phyloP scores from a whole-genome alignment of 2,113 vertebrate genomes.

The Lepisosteus oculatus region DNA sequence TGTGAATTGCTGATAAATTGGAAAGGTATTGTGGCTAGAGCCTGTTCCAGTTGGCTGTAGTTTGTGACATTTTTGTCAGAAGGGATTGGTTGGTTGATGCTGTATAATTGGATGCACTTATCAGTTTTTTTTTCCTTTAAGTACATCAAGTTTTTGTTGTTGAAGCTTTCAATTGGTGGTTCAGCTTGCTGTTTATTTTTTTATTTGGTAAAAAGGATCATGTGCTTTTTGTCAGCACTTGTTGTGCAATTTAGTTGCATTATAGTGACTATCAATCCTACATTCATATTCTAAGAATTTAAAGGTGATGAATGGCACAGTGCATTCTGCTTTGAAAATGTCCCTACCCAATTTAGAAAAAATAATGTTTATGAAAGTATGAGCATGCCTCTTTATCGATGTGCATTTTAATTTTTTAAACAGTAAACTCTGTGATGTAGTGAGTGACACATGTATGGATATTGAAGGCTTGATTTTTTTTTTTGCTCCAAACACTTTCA shows the following conservation, averaged over 20 bases:
- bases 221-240: constrained; percentile 51
- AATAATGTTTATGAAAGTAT: not conserved
- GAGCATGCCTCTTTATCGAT: constrained; percentile 4
- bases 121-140: constrained; percentile 35
- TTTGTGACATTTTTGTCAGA: constrained; percentile 68
- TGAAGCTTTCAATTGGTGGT: constrained; percentile 63
- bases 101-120: constrained; percentile 40
- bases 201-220: constrained; percentile 58
- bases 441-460: no score
- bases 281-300: constrained; percentile 34
- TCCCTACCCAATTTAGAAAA: not conserved
- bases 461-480: no score
- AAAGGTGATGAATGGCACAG: constrained; percentile 32
- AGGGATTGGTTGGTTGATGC: constrained; percentile 65
- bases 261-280: constrained; percentile 47
- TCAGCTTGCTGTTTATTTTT: constrained; percentile 64
- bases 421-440: not conserved
- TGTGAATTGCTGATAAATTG: constrained; percentile 55
- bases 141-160: constrained; percentile 64
- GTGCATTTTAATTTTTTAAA: not conserved
- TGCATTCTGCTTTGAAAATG: constrained; percentile 34
- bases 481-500: no score
- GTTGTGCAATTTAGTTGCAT: constrained; percentile 46
- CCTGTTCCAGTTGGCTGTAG: constrained; percentile 72
- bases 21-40: constrained; percentile 74